A percentile compares a stretch with the other conserved stretches of the same genome.
Evolutionary conservation across 2,888 invertebrate genomes (phyloP).

Genomic region (Chesias legatella): DNA sequence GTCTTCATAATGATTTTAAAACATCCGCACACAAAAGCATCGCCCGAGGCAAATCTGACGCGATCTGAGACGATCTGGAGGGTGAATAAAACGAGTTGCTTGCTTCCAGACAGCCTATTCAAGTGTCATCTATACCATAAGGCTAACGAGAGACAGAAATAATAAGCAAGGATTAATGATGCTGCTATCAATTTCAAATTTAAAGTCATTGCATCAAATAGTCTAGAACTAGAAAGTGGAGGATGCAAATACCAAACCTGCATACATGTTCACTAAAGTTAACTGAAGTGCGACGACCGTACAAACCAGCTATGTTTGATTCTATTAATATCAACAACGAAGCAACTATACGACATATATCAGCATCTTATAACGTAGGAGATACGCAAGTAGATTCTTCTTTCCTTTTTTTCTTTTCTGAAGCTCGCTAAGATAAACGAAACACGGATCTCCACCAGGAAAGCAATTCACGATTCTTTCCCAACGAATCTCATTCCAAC

Average conservation of each 20-base stretch:
- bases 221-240: slow-evolving; percentile 23
- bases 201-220: slow-evolving; percentile 9
- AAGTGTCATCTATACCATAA: slow-evolving; percentile 17
- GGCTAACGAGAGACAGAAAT: slow-evolving; percentile 17
- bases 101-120: slow-evolving; percentile 20
- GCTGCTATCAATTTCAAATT: not conserved
- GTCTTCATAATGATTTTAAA: slow-evolving; percentile 16
- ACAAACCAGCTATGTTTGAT: slow-evolving; percentile 41
- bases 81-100: slow-evolving; percentile 17
- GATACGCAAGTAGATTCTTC: not conserved
- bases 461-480: too few species aligned
- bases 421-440: too few species aligned
- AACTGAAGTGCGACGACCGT: slow-evolving; percentile 60
- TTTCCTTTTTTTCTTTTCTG: too few species aligned
- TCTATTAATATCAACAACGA: slow-evolving; percentile 57
- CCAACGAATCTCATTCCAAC: too few species aligned
- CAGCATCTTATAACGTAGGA: slow-evolving; percentile 22
- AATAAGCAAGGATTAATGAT: slow-evolving; percentile 11
- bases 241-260: slow-evolving; percentile 34
- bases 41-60: slow-evolving; percentile 10
- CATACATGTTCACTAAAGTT: slow-evolving; percentile 33
- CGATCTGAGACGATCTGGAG: slow-evolving; percentile 13
- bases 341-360: slow-evolving; percentile 29
- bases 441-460: not conserved
- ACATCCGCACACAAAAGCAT: slow-evolving; percentile 14